Evolutionary conservation across 1,140 invertebrate species (phyloP).

Genomic region (Drosophila lacteicornis): DNA sequence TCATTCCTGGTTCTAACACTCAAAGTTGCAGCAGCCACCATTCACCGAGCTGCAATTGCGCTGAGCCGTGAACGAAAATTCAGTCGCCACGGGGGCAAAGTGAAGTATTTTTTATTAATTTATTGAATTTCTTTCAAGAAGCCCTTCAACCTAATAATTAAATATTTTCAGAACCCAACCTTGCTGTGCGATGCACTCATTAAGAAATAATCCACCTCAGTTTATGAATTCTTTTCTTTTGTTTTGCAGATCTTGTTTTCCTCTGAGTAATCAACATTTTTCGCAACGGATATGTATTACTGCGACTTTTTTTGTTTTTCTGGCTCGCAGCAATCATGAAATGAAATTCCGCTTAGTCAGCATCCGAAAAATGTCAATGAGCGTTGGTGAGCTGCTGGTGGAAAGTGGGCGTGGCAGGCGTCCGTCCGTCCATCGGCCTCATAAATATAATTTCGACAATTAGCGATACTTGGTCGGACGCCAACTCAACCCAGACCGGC

Average conservation of each 20-base stretch:
- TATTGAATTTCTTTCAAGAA: not conserved
- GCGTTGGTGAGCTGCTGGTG: constrained; percentile 30
- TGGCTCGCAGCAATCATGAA: constrained; percentile 18
- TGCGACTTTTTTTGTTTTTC: constrained; percentile 15
- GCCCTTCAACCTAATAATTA: no score
- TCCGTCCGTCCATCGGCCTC: constrained; percentile 23
- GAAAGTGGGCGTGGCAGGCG: constrained; percentile 24
- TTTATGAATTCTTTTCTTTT: constrained; percentile 17
- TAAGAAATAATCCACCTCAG: constrained; percentile 1
- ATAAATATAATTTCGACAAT: constrained; percentile 65
- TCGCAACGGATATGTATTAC: constrained; percentile 28
- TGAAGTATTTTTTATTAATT: not conserved
- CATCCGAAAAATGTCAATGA: constrained; percentile 56
- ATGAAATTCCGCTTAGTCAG: constrained; percentile 55
- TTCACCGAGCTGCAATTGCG: constrained; percentile 15
- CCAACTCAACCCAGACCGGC: constrained; percentile 30
- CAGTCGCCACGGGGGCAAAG: constrained; percentile 2
- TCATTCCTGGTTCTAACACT: constrained; percentile 40
- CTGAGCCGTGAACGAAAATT: constrained; percentile 46
- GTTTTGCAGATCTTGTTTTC: constrained; percentile 10
- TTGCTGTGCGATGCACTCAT: not conserved
- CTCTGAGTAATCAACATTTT: constrained; percentile 23
- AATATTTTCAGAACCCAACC: not conserved
- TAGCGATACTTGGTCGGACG: constrained; percentile 40
- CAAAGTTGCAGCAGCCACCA: not conserved